Base-by-base conservation (phyloP, 2,888 invertebrate species). In the Lydus trimaculatus region DNA sequence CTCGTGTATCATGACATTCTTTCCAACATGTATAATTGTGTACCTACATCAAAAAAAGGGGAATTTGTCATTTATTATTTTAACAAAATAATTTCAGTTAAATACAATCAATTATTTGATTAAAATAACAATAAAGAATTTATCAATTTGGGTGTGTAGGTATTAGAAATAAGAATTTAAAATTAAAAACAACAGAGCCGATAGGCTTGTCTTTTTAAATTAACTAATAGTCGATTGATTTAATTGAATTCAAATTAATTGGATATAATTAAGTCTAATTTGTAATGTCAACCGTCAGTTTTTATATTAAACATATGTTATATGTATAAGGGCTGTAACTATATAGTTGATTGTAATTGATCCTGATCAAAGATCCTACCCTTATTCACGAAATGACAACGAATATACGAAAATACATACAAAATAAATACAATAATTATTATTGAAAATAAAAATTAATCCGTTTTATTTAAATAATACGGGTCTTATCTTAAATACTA, bases 201-300 rank as follows among this genome's bases (percentile, higher is more conserved):
- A 20, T n/a, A n/a, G 48, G 20, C 48, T 48, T 48, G 48, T 48
- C 48, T 9, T 23, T 48, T 20, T 20, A 48, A 48, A 65, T 67
- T 59, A 60, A 61, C 63, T 67, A 73, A 69, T 69, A 72, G 67
- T 65, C 72, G 72, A 74, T 67, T 60, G 64, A 69, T 63, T 69
- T 59, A 65, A 63, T 43, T n/a, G 20, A 48, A 48, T 20, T n/a
- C n/a, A n/a, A 69, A 75, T 76, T 70, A 72, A 76, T 75, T 72
- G 69, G 68, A 58, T 70, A 69, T 76, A 76, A 76, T 76, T 75
- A 75, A 66, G 75, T n/a, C 7, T 75, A 76, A 76, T 76, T n/a
- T 76, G 74, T 76, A 70, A 63, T 72, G 73, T 74, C 75, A 70
- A 73, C 70, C 36, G 11, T 39, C 58, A 20, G 28, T 20, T 56